Evolutionary conservation across 2,888 invertebrate genomes (phyloP), one percentile per base, ranked within the genome.

Genomic region (Orthonevra nobilis): DNA sequence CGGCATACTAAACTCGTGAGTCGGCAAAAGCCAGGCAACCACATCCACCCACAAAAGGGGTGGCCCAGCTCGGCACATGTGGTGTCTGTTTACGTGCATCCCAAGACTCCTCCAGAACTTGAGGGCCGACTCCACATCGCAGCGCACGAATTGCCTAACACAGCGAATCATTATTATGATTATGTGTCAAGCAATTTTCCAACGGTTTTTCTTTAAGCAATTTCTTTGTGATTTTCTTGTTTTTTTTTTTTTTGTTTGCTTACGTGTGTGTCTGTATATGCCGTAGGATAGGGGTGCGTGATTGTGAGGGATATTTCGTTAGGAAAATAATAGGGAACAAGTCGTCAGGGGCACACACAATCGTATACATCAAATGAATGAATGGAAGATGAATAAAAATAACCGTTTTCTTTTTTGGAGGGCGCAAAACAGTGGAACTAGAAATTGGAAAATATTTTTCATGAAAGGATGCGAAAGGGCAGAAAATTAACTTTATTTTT

Each of bases 161-260:
- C 48, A 56, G 28, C 17, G 56, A 75, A 75, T 69, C 56, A 48
- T 75, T 68, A 68, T 75, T 75, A 75, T 48, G 74, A 56, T 75
- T 48, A 75, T 69, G 56, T 48, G 61, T 69, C 48, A 63, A 34
- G 40, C 48, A 69, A 56, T 69, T 75, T 75, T 63, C 68, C 17
- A 44, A 61, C 61, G 54, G 34, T 42, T 48, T 54, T 69, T 69
- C 69, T 48, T 56, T 48, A 32, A 36, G 46, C 23, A 66, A 68
- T 58, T 58, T 58, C 10, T 7, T 2, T 42, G 26, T n/a, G 17
- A n/a, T 36, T 46, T 28, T 56, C 15, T 26, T 15, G 14, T 30
- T 1, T 19, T 9, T 46, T 14, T 12, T 36, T 20, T 46, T 32
- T 12, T 44, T 32, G 5, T 48, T 26, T 14, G 2, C 28, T 46